Percentiles rank a stretch among this genome's conserved stretches.
These are phyloP conservation scores for Anthoscopus minutus DNA, from an alignment of 2,113 vertebrate species.

Conservation along the genomic window DNA sequence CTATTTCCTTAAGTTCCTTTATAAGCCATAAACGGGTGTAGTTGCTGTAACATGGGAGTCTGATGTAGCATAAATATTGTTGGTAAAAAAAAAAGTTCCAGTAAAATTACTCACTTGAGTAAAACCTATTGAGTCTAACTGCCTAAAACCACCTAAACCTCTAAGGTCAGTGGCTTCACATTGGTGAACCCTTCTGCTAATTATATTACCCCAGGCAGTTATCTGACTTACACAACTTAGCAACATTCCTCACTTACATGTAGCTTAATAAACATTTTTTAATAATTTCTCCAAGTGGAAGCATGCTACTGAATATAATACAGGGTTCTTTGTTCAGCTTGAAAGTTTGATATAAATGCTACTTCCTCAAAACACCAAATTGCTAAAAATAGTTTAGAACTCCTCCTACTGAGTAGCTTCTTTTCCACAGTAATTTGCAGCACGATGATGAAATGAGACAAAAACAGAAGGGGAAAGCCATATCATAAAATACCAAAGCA, in stretches of 20 bases:
- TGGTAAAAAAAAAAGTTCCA: not conserved
- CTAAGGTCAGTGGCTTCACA: too few relatives aligned
- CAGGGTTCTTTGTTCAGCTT: not conserved
- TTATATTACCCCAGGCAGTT: not conserved
- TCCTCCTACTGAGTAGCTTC: not conserved
- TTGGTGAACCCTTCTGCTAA: not conserved
- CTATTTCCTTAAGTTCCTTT: not conserved
- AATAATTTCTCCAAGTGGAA: not conserved
- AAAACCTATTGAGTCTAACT: not conserved
- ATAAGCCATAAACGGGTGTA: not conserved
- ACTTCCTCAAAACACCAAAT: not conserved
- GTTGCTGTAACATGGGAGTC: not conserved
- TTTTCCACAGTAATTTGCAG: not conserved
- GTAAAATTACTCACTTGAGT: not conserved
- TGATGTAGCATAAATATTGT: not conserved
- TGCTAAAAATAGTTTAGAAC: not conserved
- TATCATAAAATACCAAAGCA: not conserved
- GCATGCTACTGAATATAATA: not conserved
- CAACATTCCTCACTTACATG: not conserved
- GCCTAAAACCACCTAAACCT: not conserved
- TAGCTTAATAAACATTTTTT: not conserved
- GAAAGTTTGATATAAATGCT: not conserved
- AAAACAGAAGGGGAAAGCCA: not conserved
- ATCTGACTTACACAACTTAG: not conserved
- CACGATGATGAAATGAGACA: rapidly evolving